Percentiles rank a stretch among this genome's conserved stretches.
These are phyloP conservation scores for Acleris laterana DNA, from an alignment of 2,888 invertebrate species.

Conservation along the genomic window DNA sequence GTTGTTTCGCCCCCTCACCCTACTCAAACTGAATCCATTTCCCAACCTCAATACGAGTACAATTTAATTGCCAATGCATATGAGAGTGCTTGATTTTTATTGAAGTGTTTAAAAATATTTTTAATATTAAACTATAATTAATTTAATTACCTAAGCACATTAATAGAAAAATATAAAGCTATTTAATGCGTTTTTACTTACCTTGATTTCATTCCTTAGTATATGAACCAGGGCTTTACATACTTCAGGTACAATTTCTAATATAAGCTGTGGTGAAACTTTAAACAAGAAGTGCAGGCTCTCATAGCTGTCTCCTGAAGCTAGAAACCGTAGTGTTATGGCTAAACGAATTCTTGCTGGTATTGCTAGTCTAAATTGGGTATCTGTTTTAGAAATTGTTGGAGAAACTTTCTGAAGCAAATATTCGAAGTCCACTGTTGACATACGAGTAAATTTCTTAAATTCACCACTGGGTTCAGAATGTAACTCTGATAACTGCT, in stretches of 20 bases:
- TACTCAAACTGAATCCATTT: slow-evolving; percentile 4
- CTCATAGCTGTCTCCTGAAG: slow-evolving; percentile 42
- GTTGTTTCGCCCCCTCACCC: slow-evolving; percentile 8
- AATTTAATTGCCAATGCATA: neutral
- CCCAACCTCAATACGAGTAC: neutral
- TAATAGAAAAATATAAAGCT: slow-evolving; percentile 6
- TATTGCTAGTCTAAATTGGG: slow-evolving; percentile 44
- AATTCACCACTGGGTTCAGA: slow-evolving; percentile 35
- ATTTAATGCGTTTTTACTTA: slow-evolving; percentile 29
- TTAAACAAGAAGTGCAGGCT: slow-evolving; percentile 43
- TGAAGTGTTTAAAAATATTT: slow-evolving; percentile 8
- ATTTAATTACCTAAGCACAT: slow-evolving; percentile 10
- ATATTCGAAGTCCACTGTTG: slow-evolving; percentile 43
- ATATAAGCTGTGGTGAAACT: slow-evolving; percentile 41
- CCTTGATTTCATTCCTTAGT: slow-evolving; percentile 39
- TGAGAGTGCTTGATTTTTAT: neutral
- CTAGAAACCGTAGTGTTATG: slow-evolving; percentile 43
- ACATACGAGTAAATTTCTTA: slow-evolving; percentile 41
- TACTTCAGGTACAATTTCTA: slow-evolving; percentile 39
- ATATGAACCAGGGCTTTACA: slow-evolving; percentile 24
- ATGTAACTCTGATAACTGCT: slow-evolving; percentile 34
- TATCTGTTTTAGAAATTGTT: slow-evolving; percentile 44
- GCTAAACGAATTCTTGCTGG: slow-evolving; percentile 43
- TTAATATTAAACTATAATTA: slow-evolving; percentile 11
- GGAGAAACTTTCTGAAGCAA: slow-evolving; percentile 44